Evolutionary conservation across 1,140 invertebrate species (phyloP), one percentile per base, ranked within the genome.

Genomic region (Drosophila mayri): DNA sequence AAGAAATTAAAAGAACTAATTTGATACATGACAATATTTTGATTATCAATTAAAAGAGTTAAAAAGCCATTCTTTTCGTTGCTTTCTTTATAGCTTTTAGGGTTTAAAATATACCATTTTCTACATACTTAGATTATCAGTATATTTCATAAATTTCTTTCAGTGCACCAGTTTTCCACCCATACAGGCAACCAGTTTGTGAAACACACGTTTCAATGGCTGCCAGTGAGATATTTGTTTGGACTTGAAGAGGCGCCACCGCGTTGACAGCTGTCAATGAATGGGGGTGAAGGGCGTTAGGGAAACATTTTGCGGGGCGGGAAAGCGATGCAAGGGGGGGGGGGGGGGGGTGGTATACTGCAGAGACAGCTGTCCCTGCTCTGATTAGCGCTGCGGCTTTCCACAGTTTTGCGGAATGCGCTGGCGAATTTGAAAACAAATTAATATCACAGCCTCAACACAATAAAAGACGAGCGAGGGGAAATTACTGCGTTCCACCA

Each of bases 241-340:
- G 81, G 66, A 62, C 44, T 49, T 65, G 50, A 41, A 54, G 59
- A 63, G 79, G 78, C 82, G 82, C 83, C 82, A 75, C 32, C 40
- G 63, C 58, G 61, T 47, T 85, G 81, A 85, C 75, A 86, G 78
- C 78, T 81, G 82, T 77, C 82, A 81, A 52, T 72, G 63, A 41
- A 54, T 54, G 57, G 55, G 54, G 44, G 54, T 32, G 73, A 50
- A 67, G 74, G 70, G 44, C 40, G 30, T 16, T 25, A 64, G 76
- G 82, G 61, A 66, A 44, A 47, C 47, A 62, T 14, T 44, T 50
- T 64, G 58, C 20, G n/a, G 9, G 16, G 37, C 28, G 71, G 49
- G 8, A 52, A 4, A 54, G 28, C 40, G 11, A 8, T 38, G 28
- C 43, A 47, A 22, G 22, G 22, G 22, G 22, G 22, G 0, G 2